A percentile compares a stretch with the other conserved stretches of the same genome.
These are phyloP conservation scores for Argopecten irradians DNA, from an alignment of 1,140 invertebrate species.

Conservation along the genomic window DNA sequence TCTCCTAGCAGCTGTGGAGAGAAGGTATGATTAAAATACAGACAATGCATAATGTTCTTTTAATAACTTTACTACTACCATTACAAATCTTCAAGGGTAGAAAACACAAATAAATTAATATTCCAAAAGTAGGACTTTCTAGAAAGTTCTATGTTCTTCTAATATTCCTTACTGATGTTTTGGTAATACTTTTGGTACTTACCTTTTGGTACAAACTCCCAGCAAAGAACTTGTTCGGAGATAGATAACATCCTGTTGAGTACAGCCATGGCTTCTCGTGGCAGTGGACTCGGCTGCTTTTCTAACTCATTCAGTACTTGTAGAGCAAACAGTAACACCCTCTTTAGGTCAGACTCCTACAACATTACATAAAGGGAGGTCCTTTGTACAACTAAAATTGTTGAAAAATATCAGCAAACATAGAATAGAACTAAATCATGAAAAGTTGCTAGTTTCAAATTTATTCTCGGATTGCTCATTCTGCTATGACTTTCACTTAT, in stretches of 20 bases:
- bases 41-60: no score
- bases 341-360: slow-evolving; percentile 84
- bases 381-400: background rate
- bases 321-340: slow-evolving; percentile 86
- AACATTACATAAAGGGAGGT: slow-evolving; percentile 55
- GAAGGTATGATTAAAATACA: background rate
- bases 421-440: no score
- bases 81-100: no score
- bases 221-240: slow-evolving; percentile 85
- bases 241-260: slow-evolving; percentile 83
- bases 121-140: no score
- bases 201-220: slow-evolving; percentile 83
- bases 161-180: no score
- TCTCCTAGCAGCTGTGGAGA: slow-evolving; percentile 47
- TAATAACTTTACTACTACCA: no score
- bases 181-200: no score
- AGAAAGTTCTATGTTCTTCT: no score
- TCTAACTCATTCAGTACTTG: slow-evolving; percentile 81
- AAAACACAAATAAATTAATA: no score
- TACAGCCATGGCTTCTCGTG: slow-evolving; percentile 77
- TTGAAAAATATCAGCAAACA: no score
- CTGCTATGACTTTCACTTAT: background rate
- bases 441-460: background rate
- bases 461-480: background rate
- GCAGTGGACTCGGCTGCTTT: slow-evolving; percentile 79